Conservation (phyloP, 2,888 invertebrate genomes). For the Stegophylla sp. region DNA sequence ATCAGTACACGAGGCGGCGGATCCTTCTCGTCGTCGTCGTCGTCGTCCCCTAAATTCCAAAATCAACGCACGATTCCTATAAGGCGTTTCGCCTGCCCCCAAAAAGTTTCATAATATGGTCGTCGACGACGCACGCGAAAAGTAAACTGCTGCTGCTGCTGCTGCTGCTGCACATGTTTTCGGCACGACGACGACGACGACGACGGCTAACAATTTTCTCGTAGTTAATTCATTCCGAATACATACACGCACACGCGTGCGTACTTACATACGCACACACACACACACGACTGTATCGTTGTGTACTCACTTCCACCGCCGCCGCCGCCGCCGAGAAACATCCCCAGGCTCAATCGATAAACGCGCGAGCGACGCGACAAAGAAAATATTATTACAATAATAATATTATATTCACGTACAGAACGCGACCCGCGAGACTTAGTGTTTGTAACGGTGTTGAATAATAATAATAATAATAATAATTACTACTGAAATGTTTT, state of each 20-base stretch:
- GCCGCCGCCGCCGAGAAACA: not conserved
- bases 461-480: too few species aligned
- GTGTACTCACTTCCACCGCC: not conserved
- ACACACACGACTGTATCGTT: not conserved
- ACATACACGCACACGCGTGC: not conserved
- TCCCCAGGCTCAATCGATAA: not conserved
- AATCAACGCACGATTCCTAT: slow-evolving; percentile 36
- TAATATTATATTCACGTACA: too few species aligned
- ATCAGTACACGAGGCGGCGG: slow-evolving; percentile 26
- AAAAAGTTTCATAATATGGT: slow-evolving; percentile 19
- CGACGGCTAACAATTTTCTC: slow-evolving; percentile 18
- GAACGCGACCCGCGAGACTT: too few species aligned
- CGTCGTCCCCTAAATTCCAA: slow-evolving; percentile 6
- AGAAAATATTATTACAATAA: too few species aligned
- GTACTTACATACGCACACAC: too few species aligned
- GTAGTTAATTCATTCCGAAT: slow-evolving; percentile 28
- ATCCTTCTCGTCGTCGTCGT: too few species aligned
- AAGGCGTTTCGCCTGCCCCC: slow-evolving; percentile 15
- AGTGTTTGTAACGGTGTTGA: too few species aligned
- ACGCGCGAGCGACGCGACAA: not conserved
- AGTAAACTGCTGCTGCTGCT: not conserved
- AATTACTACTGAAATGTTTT: too few species aligned
- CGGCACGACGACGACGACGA: not conserved
- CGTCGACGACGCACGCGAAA: not conserved
- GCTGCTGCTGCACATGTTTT: too few species aligned